Evolutionary conservation across 2,888 invertebrate species (phyloP), one percentile per base, ranked within the genome.

Genomic region (Syrphus vitripennis): DNA sequence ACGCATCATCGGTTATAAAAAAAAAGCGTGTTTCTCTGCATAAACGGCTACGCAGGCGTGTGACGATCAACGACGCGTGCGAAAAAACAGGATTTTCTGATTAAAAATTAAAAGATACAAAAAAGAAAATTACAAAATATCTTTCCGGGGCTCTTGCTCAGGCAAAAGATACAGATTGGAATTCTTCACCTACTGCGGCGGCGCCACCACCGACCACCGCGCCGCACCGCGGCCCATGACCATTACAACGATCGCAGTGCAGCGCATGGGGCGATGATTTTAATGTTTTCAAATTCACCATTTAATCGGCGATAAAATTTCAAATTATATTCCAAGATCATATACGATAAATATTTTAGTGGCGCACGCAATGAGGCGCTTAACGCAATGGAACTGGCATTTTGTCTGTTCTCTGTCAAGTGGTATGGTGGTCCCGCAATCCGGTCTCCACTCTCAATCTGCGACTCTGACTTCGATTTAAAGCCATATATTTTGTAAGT

Each of bases 261-360:
- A 40, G 40, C 59, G 59, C 74, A 71, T 69, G 71, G 81, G 81
- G 84, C 84, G 86, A 86, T 82, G 86, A 82, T 82, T 82, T 86
- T 86, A 86, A 82, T 86, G 76, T 55, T 63, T 77, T 86, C 86
- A 86, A 86, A 82, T 86, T 78, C 77, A 34, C 86, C 86, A 82
- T 82, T 86, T 86, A 86, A 86, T 82, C 77, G 86, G 74, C 86
- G 77, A 86, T 86, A 86, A 86, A 86, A 86, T 86, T 86, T 82
- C 86, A 86, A 82, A 86, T 86, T 82, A 82, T 82, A 86, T 78
- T 63, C 77, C 48, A 69, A 74, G 86, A 86, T 67, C 77, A 82
- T 77, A 72, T 71, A 29, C 77, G 82, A 82, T 86, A 72, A 74
- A 82, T 84, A 80, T 86, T 77, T 77, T 63, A 71, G 42, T 77